Conservation (phyloP, 2,888 invertebrate genomes). For the Catotricha subobsoleta region DNA sequence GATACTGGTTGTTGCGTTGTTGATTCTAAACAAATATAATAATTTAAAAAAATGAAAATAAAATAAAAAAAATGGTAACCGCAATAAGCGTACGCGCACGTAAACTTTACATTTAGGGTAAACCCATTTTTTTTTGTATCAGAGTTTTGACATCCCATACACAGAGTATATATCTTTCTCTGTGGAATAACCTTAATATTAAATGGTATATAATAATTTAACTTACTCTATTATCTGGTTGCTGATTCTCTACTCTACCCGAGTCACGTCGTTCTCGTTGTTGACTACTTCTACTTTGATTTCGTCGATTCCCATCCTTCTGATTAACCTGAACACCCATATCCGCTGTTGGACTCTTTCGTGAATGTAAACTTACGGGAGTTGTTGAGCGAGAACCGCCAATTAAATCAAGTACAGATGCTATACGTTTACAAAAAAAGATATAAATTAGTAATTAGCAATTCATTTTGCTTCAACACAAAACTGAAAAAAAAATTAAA, state of each 20-base stretch:
- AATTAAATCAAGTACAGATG: slow-evolving; percentile 31
- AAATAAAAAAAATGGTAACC: not conserved
- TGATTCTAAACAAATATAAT: slow-evolving; percentile 11
- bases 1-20: slow-evolving; percentile 24
- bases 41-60: not conserved
- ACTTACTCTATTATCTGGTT: slow-evolving; percentile 11
- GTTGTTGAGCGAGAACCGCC: slow-evolving; percentile 59
- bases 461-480: too few relatives aligned
- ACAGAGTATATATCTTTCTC: not conserved
- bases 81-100: not conserved
- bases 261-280: slow-evolving; percentile 27
- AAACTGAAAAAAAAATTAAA: too few relatives aligned
- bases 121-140: not conserved
- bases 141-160: not conserved
- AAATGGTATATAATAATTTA: slow-evolving; percentile 4
- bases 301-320: slow-evolving; percentile 16
- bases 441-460: too few relatives aligned
- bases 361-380: slow-evolving; percentile 50
- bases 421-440: too few relatives aligned
- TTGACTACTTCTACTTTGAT: slow-evolving; percentile 25
- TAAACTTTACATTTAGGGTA: too few relatives aligned
- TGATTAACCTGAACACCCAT: slow-evolving; percentile 55
- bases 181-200: not conserved
- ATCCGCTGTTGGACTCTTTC: slow-evolving; percentile 74
- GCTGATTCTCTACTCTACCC: slow-evolving; percentile 24